A percentile compares a stretch with the other conserved stretches of the same genome.
Conservation (phyloP, 64 coral and sea anemone genomes). For the Hydrozoanthus tunicans region DNA sequence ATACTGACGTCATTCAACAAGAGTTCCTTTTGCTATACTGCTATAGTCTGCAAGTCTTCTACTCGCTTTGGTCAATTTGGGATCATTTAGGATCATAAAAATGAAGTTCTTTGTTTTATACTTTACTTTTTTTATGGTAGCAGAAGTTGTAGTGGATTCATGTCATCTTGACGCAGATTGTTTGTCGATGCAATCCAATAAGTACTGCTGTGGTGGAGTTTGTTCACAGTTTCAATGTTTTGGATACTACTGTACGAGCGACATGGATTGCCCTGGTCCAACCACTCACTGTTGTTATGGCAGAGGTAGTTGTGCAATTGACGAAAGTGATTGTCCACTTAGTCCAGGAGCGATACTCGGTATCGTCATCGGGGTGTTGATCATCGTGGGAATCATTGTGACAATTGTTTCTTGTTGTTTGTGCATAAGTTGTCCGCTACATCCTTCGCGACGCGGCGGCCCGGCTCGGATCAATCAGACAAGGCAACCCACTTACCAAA, state of each 20-base stretch:
- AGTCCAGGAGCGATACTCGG: not conserved
- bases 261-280: not conserved
- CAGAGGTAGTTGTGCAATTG: not conserved
- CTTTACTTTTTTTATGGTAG: not conserved
- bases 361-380: not conserved
- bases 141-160: not conserved
- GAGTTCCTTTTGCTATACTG: no score
- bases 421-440: slow-evolving; percentile 18
- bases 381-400: not conserved
- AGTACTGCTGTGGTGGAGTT: not conserved
- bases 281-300: not conserved
- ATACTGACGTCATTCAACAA: no score
- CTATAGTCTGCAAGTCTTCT: no score
- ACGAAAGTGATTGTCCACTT: slow-evolving; percentile 16
- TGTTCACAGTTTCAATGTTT: not conserved
- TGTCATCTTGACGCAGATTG: not conserved
- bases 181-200: not conserved
- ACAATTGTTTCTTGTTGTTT: slow-evolving; percentile 15
- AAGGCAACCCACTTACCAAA: slow-evolving; percentile 6
- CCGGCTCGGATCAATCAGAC: not conserved
- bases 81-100: not conserved
- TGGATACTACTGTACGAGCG: not conserved
- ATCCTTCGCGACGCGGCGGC: slow-evolving; percentile 2
- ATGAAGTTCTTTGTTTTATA: not conserved
- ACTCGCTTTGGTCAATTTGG: no score